Evolutionary conservation across 2,797 vertebrate species (phyloP).

Genomic region (Lepus oiostolus): DNA sequence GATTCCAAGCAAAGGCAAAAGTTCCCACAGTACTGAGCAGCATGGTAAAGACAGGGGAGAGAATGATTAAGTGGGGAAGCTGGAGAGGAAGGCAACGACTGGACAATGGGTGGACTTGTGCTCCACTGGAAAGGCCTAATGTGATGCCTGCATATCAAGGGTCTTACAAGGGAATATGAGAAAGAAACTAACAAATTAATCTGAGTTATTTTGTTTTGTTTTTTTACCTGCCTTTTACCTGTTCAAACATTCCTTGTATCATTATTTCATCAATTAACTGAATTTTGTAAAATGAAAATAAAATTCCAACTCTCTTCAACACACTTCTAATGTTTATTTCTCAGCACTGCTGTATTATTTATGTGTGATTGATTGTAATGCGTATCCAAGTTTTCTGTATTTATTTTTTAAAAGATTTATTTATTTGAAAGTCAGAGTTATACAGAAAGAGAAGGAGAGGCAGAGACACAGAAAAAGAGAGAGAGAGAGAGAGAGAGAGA

Average conservation of each 20-base stretch:
- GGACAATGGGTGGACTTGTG: neutral
- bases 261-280: constrained; percentile 36
- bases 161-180: neutral
- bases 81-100: neutral
- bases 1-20: neutral
- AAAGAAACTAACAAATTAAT: constrained; percentile 2
- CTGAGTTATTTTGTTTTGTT: constrained; percentile 15
- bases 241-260: neutral
- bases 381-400: too few relatives aligned
- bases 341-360: neutral
- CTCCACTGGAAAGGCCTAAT: neutral
- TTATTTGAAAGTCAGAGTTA: too few relatives aligned
- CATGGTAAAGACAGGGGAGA: too few relatives aligned
- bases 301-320: neutral
- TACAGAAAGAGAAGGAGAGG: too few relatives aligned
- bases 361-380: neutral
- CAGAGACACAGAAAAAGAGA: too few relatives aligned
- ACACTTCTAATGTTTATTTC: neutral
- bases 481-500: too few relatives aligned
- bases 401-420: too few relatives aligned
- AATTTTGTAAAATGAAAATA: constrained; percentile 7
- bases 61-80: neutral
- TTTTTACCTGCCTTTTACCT: neutral
- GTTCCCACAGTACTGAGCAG: neutral
- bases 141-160: neutral